phyloP scores from a whole-genome alignment of 2,888 invertebrate species.

The Rhopalosiphum nymphaeae region DNA sequence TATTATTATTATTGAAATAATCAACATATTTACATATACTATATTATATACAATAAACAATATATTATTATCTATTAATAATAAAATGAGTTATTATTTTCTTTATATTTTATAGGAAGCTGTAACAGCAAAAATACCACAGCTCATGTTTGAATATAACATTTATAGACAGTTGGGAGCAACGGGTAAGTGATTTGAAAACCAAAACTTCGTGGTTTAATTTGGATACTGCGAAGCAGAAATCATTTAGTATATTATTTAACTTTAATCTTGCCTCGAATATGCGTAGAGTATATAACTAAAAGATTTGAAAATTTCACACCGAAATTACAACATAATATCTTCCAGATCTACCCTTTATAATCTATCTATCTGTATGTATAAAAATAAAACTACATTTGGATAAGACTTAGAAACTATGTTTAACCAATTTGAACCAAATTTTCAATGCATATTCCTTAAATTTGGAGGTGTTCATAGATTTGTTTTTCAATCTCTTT shows the following conservation, averaged over 20 bases:
- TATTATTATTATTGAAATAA: background rate
- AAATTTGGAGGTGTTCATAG: too few relatives aligned
- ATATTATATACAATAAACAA: background rate
- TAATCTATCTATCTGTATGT: background rate
- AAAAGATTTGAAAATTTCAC: background rate
- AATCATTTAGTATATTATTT: background rate
- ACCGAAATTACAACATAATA: background rate
- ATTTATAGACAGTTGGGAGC: slow-evolving; percentile 99
- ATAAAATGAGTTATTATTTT: background rate
- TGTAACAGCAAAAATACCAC: slow-evolving; percentile 99
- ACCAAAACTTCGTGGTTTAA: background rate
- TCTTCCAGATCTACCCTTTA: background rate
- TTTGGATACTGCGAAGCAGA: background rate
- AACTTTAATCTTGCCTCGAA: background rate
- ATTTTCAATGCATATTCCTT: background rate
- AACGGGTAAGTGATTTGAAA: slow-evolving; percentile 80
- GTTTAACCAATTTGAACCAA: background rate
- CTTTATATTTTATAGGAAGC: slow-evolving; percentile 79
- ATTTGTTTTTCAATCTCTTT: background rate
- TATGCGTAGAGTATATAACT: background rate
- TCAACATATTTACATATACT: background rate
- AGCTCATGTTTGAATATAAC: slow-evolving; percentile 99
- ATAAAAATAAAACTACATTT: background rate
- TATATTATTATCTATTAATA: too few relatives aligned
- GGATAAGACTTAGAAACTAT: background rate